Evolutionary conservation across 2,113 vertebrate genomes (phyloP).

Genomic region (Nerophis ophidion): DNA sequence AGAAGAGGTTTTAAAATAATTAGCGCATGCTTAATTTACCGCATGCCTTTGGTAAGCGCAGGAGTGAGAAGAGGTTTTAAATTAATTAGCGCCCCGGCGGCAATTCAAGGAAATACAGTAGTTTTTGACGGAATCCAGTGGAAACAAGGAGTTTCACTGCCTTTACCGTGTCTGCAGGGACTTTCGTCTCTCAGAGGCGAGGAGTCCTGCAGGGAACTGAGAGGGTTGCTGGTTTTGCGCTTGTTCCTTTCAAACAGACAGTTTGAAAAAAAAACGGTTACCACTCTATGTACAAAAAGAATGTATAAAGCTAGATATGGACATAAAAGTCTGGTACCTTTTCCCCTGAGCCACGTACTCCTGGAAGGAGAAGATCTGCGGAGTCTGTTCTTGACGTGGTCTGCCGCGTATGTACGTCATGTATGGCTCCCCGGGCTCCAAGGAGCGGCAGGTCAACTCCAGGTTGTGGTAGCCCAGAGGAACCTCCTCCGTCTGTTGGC

Average conservation of each 20-base stretch:
- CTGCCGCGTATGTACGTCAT: conserved; percentile 73
- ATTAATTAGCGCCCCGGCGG: too few species aligned
- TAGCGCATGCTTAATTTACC: too few species aligned
- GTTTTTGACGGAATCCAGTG: too few species aligned
- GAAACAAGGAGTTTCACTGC: conserved; percentile 44
- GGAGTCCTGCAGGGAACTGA: conserved; percentile 39
- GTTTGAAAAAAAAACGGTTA: not conserved
- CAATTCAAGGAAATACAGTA: too few species aligned
- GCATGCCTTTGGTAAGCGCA: too few species aligned
- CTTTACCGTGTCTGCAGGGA: conserved; percentile 39
- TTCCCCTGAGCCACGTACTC: conserved; percentile 64
- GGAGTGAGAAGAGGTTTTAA: too few species aligned
- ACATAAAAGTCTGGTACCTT: conserved; percentile 57
- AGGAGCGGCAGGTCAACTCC: conserved; percentile 73
- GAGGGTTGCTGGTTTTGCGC: conserved; percentile 61
- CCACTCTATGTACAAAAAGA: too few species aligned
- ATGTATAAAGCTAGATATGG: not conserved
- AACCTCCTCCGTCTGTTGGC: conserved; percentile 72
- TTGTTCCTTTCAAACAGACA: conserved; percentile 36
- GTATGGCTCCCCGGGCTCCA: conserved; percentile 80
- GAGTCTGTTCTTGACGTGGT: conserved; percentile 46
- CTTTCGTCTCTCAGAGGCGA: conserved; percentile 48
- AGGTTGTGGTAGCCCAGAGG: conserved; percentile 75
- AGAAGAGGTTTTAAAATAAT: too few species aligned
- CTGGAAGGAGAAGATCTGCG: conserved; percentile 73